These are phyloP conservation scores for Gavialis gangeticus DNA, from an alignment of 2,113 vertebrate species.

Conservation along the genomic window DNA sequence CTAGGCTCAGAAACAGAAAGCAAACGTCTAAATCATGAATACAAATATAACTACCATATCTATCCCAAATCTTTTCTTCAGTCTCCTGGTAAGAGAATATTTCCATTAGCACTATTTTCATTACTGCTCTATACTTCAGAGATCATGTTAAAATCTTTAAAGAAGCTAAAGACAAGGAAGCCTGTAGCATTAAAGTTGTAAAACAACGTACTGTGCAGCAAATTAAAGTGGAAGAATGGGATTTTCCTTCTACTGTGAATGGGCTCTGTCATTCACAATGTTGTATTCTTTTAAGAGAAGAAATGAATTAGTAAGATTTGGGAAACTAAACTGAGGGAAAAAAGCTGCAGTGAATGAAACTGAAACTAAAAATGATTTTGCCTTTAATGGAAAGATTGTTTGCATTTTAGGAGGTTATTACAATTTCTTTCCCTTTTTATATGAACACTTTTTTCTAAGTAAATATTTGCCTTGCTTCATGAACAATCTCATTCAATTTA, in stretches of 20 bases:
- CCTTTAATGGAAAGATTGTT: background rate
- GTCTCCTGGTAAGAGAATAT: background rate
- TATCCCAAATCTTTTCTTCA: background rate
- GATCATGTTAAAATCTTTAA: background rate
- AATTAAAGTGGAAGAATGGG: background rate
- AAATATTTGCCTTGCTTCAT: background rate
- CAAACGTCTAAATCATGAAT: background rate
- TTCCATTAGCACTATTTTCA: background rate
- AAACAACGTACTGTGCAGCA: background rate
- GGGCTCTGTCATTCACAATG: background rate
- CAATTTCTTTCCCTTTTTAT: background rate
- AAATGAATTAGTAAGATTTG: background rate
- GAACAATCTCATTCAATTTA: background rate
- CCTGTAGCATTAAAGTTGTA: background rate
- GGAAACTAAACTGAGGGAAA: background rate
- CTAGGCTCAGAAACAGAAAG: background rate
- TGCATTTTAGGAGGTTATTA: background rate
- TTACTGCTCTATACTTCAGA: background rate
- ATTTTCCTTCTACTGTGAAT: background rate
- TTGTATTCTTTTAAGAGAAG: background rate
- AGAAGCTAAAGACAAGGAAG: background rate
- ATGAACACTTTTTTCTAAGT: fast-evolving
- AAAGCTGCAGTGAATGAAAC: background rate
- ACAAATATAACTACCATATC: background rate
- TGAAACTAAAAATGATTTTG: background rate